phyloP scores from a whole-genome alignment of 1,140 invertebrate genomes.

The Pectinophora gossypiella region DNA sequence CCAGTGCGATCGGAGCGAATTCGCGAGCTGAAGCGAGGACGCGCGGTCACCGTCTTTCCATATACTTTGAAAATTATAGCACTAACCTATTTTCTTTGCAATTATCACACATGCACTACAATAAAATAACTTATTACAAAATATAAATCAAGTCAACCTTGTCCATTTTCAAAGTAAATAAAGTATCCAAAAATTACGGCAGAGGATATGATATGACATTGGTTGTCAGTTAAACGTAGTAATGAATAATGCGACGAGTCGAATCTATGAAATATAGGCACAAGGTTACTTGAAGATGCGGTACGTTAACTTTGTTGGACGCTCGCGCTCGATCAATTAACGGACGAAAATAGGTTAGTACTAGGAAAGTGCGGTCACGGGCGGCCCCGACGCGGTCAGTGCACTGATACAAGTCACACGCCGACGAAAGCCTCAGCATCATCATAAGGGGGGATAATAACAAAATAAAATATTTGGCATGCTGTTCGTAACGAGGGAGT shows the following conservation, averaged over 20 bases:
- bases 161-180: not conserved
- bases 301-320: not conserved
- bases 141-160: not conserved
- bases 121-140: not conserved
- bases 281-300: not conserved
- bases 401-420: slow-evolving; percentile 62
- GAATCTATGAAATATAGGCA: not conserved
- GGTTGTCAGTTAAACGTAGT: not conserved
- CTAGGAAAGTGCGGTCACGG: slow-evolving; percentile 57
- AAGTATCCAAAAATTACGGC: not conserved
- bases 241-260: not conserved
- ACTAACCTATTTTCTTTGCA: slow-evolving; percentile 54
- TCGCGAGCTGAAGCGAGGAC: slow-evolving; percentile 44
- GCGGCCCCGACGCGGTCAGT: slow-evolving; percentile 66
- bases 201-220: not conserved
- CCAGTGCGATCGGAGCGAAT: slow-evolving; percentile 66
- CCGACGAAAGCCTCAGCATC: slow-evolving; percentile 76
- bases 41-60: slow-evolving; percentile 49
- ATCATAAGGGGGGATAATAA: slow-evolving; percentile 57
- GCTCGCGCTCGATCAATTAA: not conserved
- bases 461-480: slow-evolving; percentile 69
- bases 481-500: slow-evolving; percentile 72
- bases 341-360: slow-evolving; percentile 59
- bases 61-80: slow-evolving; percentile 31
- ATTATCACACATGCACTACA: not conserved